These are phyloP conservation scores for Lampris megalopsis DNA, from an alignment of 2,113 vertebrate genomes.

Conservation along the genomic window DNA sequence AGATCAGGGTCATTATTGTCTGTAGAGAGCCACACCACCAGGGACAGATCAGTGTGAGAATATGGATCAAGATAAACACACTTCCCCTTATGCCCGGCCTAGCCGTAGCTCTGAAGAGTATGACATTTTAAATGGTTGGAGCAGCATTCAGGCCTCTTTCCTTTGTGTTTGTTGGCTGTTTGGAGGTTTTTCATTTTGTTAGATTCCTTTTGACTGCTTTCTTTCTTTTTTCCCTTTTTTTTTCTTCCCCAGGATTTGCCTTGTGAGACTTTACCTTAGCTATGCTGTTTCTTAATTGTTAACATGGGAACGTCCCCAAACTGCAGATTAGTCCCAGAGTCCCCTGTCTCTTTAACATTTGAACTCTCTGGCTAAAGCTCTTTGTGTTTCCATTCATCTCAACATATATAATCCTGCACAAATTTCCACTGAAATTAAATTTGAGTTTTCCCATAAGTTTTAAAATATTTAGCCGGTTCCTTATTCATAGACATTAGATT, in stretches of 20 bases:
- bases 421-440: not conserved
- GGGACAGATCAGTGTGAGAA: conserved; percentile 81
- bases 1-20: conserved; percentile 82
- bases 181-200: not conserved
- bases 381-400: not conserved
- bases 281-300: not conserved
- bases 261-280: not conserved
- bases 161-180: not conserved
- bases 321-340: not conserved
- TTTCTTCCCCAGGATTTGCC: not conserved
- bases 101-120: conserved; percentile 36
- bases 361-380: not conserved
- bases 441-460: not conserved
- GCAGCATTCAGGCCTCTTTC: not conserved
- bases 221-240: not conserved
- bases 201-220: not conserved
- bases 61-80: conserved; percentile 81
- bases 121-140: conserved; percentile 1
- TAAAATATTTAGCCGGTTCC: not conserved
- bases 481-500: not conserved
- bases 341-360: not conserved
- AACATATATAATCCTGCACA: not conserved
- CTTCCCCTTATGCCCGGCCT: conserved; percentile 33
- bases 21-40: conserved; percentile 71
- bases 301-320: conserved; percentile 4